Evolutionary conservation across 2,113 vertebrate genomes (phyloP).

Genomic region (Arothron firmamentum): DNA sequence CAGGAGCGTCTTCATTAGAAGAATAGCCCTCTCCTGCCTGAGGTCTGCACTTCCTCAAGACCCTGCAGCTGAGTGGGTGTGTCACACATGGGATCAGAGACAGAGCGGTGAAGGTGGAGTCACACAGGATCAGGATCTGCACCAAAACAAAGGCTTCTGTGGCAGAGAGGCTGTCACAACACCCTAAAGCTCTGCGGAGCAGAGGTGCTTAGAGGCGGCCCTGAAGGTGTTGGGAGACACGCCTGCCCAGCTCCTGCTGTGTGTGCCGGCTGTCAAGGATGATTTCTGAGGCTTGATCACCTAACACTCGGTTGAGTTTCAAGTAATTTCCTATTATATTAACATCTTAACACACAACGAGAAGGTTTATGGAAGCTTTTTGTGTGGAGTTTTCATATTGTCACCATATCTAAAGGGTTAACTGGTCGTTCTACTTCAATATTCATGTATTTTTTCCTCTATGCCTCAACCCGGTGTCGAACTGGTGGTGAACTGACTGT

Average conservation of each 20-base stretch:
- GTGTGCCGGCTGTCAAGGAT: constrained; percentile 19
- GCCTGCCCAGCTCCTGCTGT: constrained; percentile 35
- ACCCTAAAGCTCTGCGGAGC: constrained; percentile 24
- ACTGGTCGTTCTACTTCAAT: too few relatives aligned
- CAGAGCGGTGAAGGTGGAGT: constrained; percentile 43
- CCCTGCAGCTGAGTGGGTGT: constrained; percentile 38
- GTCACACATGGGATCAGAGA: constrained; percentile 52
- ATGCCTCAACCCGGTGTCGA: too few relatives aligned
- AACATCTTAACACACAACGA: too few relatives aligned
- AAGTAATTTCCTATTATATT: too few relatives aligned
- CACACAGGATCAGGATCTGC: constrained; percentile 53
- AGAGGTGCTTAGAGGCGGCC: constrained; percentile 51
- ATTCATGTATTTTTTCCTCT: too few relatives aligned
- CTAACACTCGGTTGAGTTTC: too few relatives aligned
- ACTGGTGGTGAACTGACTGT: too few relatives aligned
- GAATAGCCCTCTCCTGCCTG: not conserved
- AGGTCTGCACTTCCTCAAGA: constrained; percentile 14
- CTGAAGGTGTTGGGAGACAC: constrained; percentile 27
- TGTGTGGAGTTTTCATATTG: too few relatives aligned
- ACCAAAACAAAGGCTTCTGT: constrained; percentile 57
- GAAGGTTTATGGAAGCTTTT: too few relatives aligned
- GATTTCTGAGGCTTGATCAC: not conserved
- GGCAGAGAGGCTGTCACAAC: constrained; percentile 59
- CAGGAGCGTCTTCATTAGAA: constrained; percentile 14
- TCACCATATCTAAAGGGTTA: too few relatives aligned